Conservation (phyloP, 2,888 invertebrate species). For the Rhimphoctona megacephalus region DNA sequence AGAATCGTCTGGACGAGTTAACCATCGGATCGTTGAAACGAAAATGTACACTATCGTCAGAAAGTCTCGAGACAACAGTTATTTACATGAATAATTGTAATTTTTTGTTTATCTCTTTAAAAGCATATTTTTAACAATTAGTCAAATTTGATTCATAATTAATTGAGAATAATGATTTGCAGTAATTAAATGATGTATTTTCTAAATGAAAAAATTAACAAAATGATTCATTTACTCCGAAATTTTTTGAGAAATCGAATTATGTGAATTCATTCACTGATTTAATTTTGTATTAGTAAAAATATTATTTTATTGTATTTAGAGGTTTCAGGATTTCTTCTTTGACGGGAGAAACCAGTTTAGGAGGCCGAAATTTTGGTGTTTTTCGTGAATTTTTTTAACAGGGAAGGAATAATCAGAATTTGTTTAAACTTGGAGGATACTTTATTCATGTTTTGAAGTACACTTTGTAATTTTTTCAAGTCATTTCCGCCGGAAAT, state of each 20-base stretch:
- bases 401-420: too few species aligned
- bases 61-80: neutral
- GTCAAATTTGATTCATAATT: neutral
- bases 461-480: too few species aligned
- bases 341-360: too few species aligned
- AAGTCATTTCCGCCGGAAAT: too few species aligned
- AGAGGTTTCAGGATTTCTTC: neutral
- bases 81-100: neutral
- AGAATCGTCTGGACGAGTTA: slow-evolving; percentile 56
- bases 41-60: neutral
- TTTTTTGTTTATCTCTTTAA: neutral
- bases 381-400: too few species aligned
- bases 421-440: too few species aligned
- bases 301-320: neutral
- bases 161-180: neutral
- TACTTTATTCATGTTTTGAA: too few species aligned
- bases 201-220: neutral
- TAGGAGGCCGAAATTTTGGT: too few species aligned
- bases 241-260: neutral
- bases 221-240: neutral
- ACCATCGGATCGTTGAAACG: slow-evolving; percentile 44
- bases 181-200: neutral
- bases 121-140: neutral
- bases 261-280: neutral
- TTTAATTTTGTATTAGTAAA: neutral